Evolutionary conservation across 2,113 vertebrate genomes (phyloP), one percentile per base, ranked within the genome.

Genomic region (Origma solitaria): DNA sequence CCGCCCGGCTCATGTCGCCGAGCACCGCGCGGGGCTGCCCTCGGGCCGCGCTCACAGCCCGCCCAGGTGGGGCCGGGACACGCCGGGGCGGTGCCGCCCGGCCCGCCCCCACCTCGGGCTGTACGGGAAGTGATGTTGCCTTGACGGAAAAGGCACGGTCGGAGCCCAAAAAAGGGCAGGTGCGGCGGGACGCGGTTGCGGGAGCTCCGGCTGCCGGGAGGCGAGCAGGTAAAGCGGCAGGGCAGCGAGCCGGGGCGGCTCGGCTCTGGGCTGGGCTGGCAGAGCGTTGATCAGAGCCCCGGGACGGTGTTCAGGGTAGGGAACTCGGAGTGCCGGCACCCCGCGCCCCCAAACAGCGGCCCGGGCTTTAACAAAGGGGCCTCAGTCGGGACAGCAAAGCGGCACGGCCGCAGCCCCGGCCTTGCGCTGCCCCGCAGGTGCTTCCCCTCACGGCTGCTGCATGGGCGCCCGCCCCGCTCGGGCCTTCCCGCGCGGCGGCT

Each of bases 91-190:
- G 73, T 15, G 64, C 73, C 49, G 65, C 82, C 49, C 21, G 47
- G 31, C 69, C 82, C 73, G 82, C 89, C 82, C 83, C 85, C 38
- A 68, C 71, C 62, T 70, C 72, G 49, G 58, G 58, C 81, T 76
- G 8, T 6, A 86, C 96, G 95, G 96, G 97, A 96, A 97, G 96
- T 94, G 92, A 93, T 96, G 96, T 92, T 72, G 60, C 51, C 50
- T 71, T 77, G 96, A 65, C 93, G 90, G 94, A 42, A 96, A 96
- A 88, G 66, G 33, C 72, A 13, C 66, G 24, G 58, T 87, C 31
- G 62, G 77, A 42, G 77, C 76, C 88, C 73, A 23, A 53, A 57
- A 75, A 51, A 45, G 53, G 82, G 62, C 66, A 60, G 85, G 77
- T 75, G 82, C 76, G 44, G 78, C 7, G 47, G 40, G 73, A 38